Percentiles rank a stretch among this genome's conserved stretches.
These are phyloP conservation scores for Alfaro cultratus DNA, from an alignment of 2,797 vertebrate species.

Conservation along the genomic window DNA sequence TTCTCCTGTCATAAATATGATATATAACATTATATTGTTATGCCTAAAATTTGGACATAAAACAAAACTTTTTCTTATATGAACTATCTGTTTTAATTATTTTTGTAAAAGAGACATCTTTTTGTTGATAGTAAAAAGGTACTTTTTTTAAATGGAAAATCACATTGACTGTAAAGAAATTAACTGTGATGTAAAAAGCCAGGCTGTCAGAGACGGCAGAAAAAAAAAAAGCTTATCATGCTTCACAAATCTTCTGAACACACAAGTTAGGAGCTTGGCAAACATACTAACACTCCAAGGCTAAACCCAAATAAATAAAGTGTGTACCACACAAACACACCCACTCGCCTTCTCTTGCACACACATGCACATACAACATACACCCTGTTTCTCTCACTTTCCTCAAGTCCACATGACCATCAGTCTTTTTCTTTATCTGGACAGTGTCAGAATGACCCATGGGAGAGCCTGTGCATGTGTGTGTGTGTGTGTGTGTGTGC, in stretches of 20 bases:
- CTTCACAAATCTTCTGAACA: conserved; percentile 21
- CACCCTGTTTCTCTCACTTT: conserved; percentile 45
- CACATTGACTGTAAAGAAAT: neutral
- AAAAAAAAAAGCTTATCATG: conserved; percentile 22
- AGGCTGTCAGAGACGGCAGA: neutral
- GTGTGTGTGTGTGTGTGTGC: conserved; percentile 24
- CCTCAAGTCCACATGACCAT: conserved; percentile 66
- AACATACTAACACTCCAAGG: conserved; percentile 67
- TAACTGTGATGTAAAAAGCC: conserved; percentile 7
- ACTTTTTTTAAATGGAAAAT: neutral
- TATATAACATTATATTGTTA: neutral
- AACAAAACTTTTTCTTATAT: neutral
- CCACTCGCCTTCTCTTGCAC: conserved; percentile 12
- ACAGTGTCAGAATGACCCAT: conserved; percentile 82
- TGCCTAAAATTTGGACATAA: neutral
- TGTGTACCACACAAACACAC: conserved; percentile 46
- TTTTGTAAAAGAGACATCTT: neutral
- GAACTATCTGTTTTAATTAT: neutral
- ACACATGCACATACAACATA: conserved; percentile 10
- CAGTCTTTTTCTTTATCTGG: conserved; percentile 81
- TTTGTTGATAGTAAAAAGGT: neutral
- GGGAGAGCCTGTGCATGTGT: conserved; percentile 60
- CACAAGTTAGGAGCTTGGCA: conserved; percentile 40
- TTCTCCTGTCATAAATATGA: neutral
- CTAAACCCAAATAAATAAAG: conserved; percentile 68